Conservation (phyloP, 2,797 vertebrate species). For the Sebastes oblongus region DNA sequence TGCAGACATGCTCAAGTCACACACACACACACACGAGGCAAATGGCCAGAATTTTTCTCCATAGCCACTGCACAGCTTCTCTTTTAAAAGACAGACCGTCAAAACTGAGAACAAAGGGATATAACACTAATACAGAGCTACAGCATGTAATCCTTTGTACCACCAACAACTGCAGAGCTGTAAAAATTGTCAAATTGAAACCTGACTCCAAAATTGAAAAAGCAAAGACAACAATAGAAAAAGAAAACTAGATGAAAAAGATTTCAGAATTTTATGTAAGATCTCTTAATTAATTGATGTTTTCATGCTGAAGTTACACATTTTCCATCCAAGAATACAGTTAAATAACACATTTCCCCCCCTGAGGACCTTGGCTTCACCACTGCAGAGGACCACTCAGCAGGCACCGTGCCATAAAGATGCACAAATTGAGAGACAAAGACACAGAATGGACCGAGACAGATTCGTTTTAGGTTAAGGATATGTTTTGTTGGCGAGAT, state of each 20-base stretch:
- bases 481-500: constrained; percentile 43
- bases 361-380: neutral
- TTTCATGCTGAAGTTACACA: neutral
- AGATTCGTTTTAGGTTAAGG: constrained; percentile 43
- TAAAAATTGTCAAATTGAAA: constrained; percentile 26
- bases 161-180: constrained; percentile 25
- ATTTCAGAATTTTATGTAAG: neutral
- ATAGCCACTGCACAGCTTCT: neutral
- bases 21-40: neutral
- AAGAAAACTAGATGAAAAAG: neutral
- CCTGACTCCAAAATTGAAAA: neutral
- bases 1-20: neutral
- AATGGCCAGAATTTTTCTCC: neutral
- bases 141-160: constrained; percentile 44
- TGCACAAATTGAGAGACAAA: neutral
- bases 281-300: neutral
- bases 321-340: neutral
- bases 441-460: constrained; percentile 7
- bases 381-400: neutral
- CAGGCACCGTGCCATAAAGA: neutral
- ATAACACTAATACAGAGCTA: constrained; percentile 20
- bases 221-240: neutral
- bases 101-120: constrained; percentile 23
- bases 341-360: neutral
- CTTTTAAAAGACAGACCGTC: constrained; percentile 20